Base-by-base conservation (phyloP, 2,888 invertebrate species). In the Teinopalpus imperialis region DNA sequence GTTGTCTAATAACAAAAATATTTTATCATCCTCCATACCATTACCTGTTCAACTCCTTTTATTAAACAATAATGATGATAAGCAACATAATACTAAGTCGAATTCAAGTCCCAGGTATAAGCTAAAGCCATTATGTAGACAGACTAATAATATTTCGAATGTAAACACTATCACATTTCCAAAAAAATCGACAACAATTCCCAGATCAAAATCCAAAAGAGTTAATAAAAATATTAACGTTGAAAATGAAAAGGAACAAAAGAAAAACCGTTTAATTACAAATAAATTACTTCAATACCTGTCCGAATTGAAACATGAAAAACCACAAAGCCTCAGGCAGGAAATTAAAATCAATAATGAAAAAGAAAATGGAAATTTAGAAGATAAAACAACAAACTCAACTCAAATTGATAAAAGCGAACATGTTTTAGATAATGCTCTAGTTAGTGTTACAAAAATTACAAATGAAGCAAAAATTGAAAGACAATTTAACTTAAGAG, bases 341-440 rank as follows among this genome's bases (percentile, higher is more conserved):
- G 40, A 35, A 40, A 41, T 31, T 30, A 14, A 21, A 23, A 7
- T 30, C 13, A 13, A 23, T 10, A 12, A 34, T 21, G 20, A 18
- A 10, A 3, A 3, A 2, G 23, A 36, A n/a, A 18, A 42, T 6
- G 9, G 3, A 27, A 6, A 42, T 5, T 18, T 18, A 0, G 12
- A 18, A 3, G 13, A 1, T 1, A 3, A 18, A 32, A 24, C 9
- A 0, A 10, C 7, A 13, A 40, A 29, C 7, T 21, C 14, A 2
- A 20, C 8, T 5, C 7, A 40, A 21, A 5, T n/a, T n/a, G n/a
- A n/a, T n/a, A n/a, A n/a, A n/a, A n/a, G n/a, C n/a, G 23, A 41
- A 23, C 9, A 24, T 14, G 1, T 20, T 10, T 24, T 16, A 10
- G 27, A 42, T 3, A 26, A 42, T 7, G 20, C 24, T 20, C 24